Percentiles rank a stretch among this genome's conserved stretches.
Conservation (phyloP, 2,113 vertebrate genomes). For the Myodes glareolus region DNA sequence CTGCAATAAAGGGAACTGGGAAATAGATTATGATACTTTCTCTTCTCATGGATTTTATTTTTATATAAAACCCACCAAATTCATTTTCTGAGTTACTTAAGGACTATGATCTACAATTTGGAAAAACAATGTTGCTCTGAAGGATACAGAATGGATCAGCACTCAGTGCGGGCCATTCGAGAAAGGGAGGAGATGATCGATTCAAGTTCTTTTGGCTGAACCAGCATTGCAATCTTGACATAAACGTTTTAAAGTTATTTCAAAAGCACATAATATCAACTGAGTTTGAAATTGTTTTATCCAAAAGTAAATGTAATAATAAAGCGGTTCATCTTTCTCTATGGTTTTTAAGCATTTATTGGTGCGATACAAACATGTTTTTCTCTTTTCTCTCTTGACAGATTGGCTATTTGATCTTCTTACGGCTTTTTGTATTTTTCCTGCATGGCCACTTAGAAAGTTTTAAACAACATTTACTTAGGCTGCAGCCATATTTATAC, state of each 20-base stretch:
- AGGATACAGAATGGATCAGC: background rate
- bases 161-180: background rate
- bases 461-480: slow-evolving; percentile 80
- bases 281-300: slow-evolving; percentile 64
- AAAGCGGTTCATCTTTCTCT: slow-evolving; percentile 56
- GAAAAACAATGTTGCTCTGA: slow-evolving; percentile 44
- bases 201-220: background rate
- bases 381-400: slow-evolving; percentile 75
- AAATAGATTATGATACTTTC: background rate
- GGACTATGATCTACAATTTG: background rate
- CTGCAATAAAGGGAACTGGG: background rate
- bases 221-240: slow-evolving; percentile 42
- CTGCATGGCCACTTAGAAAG: slow-evolving; percentile 74
- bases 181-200: slow-evolving; percentile 2
- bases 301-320: slow-evolving; percentile 50
- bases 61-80: background rate
- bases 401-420: slow-evolving; percentile 85
- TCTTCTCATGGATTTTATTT: slow-evolving; percentile 34
- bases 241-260: slow-evolving; percentile 62
- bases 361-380: slow-evolving; percentile 3
- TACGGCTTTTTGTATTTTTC: slow-evolving; percentile 82
- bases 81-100: slow-evolving; percentile 49
- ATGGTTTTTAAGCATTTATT: slow-evolving; percentile 46
- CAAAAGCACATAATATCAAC: slow-evolving; percentile 36
- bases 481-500: slow-evolving; percentile 77